Evolutionary conservation across 1,140 invertebrate genomes (phyloP).

Genomic region (Caerostris darwini): DNA sequence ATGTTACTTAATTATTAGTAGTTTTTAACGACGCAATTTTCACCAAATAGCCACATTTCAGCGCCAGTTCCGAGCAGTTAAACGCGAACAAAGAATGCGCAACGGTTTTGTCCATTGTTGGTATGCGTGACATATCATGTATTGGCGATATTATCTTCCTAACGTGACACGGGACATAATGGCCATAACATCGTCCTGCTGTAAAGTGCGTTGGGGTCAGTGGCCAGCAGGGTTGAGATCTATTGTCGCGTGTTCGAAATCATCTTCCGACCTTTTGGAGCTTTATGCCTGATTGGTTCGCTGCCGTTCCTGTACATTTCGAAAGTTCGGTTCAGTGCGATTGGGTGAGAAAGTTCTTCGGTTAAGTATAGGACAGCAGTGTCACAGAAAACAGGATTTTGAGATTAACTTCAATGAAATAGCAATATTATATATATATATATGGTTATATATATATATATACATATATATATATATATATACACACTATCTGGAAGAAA

Average conservation of each 20-base stretch:
- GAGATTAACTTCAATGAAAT: not conserved
- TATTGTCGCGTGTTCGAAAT: constrained; percentile 50
- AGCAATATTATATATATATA: too few species aligned
- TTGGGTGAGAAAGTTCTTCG: too few species aligned
- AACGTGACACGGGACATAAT: constrained; percentile 44
- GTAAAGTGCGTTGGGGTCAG: constrained; percentile 19
- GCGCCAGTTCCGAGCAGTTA: not conserved
- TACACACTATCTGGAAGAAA: too few species aligned
- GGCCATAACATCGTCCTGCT: not conserved
- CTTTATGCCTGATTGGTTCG: not conserved
- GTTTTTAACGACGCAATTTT: too few species aligned
- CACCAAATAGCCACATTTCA: not conserved
- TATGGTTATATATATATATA: too few species aligned
- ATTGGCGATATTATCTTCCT: constrained; percentile 43
- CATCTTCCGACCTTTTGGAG: not conserved
- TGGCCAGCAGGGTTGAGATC: constrained; percentile 47
- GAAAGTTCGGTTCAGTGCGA: not conserved
- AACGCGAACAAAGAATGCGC: not conserved
- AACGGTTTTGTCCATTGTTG: not conserved
- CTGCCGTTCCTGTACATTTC: not conserved
- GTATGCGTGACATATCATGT: constrained; percentile 61
- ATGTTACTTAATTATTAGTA: too few species aligned
- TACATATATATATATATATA: too few species aligned
- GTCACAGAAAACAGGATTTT: not conserved
- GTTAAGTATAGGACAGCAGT: not conserved